Evolutionary conservation across 2,888 invertebrate species (phyloP).

Genomic region (Drosophila merina): DNA sequence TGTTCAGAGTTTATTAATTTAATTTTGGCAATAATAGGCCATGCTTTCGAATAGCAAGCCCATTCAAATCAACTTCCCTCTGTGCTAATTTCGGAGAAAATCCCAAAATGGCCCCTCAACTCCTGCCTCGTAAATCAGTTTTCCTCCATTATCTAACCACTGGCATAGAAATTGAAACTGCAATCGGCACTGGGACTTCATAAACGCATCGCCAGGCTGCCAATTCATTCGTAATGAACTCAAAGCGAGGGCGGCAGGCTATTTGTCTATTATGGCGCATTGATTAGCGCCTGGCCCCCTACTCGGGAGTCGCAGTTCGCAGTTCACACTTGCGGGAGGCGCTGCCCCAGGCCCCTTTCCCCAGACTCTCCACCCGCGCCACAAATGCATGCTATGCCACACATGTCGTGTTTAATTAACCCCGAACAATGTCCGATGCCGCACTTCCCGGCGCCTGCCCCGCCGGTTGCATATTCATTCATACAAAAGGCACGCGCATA

Average conservation of each 20-base stretch:
- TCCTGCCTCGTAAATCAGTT: constrained; percentile 48
- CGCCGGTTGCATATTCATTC: constrained; percentile 33
- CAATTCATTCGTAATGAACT: constrained; percentile 68
- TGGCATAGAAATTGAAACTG: constrained; percentile 4
- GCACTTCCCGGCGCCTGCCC: constrained; percentile 26
- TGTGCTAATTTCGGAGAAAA: not conserved
- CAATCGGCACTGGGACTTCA: constrained; percentile 46
- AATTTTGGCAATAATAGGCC: not conserved
- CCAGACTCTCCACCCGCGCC: constrained; percentile 26
- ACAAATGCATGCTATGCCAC: constrained; percentile 70
- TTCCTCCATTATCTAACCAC: constrained; percentile 19
- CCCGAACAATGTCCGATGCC: constrained; percentile 75
- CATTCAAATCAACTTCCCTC: not conserved
- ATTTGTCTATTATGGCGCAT: constrained; percentile 75
- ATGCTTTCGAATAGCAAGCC: not conserved
- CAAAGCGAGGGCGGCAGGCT: constrained; percentile 36
- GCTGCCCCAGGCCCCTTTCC: constrained; percentile 1
- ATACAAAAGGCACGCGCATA: constrained; percentile 58
- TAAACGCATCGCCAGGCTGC: constrained; percentile 65
- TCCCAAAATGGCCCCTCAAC: not conserved
- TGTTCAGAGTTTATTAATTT: not conserved
- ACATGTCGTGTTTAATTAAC: constrained; percentile 81
- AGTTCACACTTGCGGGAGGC: constrained; percentile 69
- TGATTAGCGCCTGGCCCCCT: constrained; percentile 62
- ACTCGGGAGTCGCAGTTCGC: constrained; percentile 23